Percentiles rank a stretch among this genome's conserved stretches.
Conservation (phyloP, 2,888 invertebrate species). For the Uloborus plumipes region DNA sequence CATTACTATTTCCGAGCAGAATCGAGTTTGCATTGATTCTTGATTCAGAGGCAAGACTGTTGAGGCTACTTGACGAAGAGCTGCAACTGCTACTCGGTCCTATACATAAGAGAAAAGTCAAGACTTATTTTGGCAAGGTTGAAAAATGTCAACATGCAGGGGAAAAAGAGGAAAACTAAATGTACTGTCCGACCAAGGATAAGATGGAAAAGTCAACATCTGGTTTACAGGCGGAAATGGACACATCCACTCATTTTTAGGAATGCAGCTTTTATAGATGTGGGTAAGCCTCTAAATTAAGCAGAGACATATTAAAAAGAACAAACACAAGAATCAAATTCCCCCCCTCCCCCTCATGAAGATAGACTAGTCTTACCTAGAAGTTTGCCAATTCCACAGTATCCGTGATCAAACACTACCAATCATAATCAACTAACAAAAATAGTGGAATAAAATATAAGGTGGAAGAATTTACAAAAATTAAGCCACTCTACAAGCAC, state of each 20-base stretch:
- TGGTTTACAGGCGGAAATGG: no score
- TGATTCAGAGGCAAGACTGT: conserved; percentile 75
- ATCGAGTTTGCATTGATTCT: conserved; percentile 67
- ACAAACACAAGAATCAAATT: no score
- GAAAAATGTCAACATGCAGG: background rate
- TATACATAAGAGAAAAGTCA: conserved; percentile 10
- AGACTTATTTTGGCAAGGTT: background rate
- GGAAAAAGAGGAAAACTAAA: background rate
- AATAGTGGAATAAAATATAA: background rate
- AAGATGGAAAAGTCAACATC: no score
- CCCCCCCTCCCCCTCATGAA: no score
- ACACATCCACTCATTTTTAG: no score
- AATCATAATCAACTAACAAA: background rate
- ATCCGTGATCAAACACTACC: no score
- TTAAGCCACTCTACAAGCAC: background rate
- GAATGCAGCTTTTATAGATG: no score
- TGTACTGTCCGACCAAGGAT: no score
- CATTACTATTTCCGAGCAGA: conserved; percentile 52
- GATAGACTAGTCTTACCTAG: no score
- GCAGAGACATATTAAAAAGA: no score
- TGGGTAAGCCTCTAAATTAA: no score
- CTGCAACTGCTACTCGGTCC: conserved; percentile 75
- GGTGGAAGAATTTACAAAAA: background rate
- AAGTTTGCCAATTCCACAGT: no score
- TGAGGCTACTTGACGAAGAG: conserved; percentile 78